phyloP scores from a whole-genome alignment of 2,888 invertebrate genomes.

The Chrysina gloriosa region DNA sequence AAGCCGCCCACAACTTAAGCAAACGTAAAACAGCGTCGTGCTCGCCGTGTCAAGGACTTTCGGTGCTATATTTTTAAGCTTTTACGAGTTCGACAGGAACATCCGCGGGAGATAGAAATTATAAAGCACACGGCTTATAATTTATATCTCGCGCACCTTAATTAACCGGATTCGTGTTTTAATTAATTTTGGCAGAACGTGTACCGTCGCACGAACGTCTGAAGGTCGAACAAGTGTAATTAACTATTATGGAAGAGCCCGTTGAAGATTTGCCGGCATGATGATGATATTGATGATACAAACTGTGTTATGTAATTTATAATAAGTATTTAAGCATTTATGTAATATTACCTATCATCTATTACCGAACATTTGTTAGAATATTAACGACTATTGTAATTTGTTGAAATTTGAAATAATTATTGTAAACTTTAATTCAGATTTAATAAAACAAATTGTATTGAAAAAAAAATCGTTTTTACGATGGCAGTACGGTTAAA shows the following conservation, averaged over 20 bases:
- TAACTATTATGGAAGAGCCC: not conserved
- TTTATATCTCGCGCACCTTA: not conserved
- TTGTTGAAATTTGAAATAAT: not conserved
- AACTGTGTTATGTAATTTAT: not conserved
- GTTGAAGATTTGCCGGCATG: not conserved
- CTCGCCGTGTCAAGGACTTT: conserved; percentile 11
- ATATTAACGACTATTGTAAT: not conserved
- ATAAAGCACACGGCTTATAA: not conserved
- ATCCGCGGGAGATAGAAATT: not conserved
- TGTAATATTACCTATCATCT: not conserved
- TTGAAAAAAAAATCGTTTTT: no score
- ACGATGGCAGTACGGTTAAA: no score
- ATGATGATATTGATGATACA: no score
- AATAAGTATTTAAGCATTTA: not conserved
- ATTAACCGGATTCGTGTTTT: conserved; percentile 3
- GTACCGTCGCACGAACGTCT: not conserved
- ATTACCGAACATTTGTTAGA: not conserved
- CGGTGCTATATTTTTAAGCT: not conserved
- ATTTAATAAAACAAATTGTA: no score
- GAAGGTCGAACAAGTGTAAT: not conserved
- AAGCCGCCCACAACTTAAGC: not conserved
- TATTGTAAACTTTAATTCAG: no score
- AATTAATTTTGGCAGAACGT: conserved; percentile 1
- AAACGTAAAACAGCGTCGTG: not conserved
- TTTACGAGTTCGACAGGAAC: not conserved